Evolutionary conservation across 2,888 invertebrate species (phyloP).

Genomic region (Acrobasis consociella): DNA sequence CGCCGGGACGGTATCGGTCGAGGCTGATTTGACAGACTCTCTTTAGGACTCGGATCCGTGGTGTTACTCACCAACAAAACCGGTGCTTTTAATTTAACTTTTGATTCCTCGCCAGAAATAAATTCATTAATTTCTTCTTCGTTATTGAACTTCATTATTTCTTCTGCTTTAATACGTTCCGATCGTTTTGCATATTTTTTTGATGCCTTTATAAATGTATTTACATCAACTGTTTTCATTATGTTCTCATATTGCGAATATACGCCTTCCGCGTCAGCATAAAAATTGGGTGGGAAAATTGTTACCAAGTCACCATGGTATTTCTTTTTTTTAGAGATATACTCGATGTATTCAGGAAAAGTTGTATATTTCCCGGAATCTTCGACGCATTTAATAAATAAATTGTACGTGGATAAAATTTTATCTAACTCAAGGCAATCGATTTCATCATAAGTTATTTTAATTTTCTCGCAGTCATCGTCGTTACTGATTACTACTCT

Average conservation of each 20-base stretch:
- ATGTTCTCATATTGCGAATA: neutral
- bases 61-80: too few species aligned
- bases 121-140: constrained; percentile 1
- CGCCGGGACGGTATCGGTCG: too few species aligned
- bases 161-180: constrained; percentile 7
- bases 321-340: constrained; percentile 12
- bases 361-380: constrained; percentile 8
- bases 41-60: too few species aligned
- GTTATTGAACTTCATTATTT: constrained; percentile 4
- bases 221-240: neutral
- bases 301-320: constrained; percentile 2
- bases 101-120: neutral
- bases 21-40: too few species aligned
- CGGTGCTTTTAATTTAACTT: neutral
- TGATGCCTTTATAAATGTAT: constrained; percentile 8
- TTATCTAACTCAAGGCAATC: constrained; percentile 13
- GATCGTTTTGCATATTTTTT: neutral
- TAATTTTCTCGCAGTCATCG: neutral
- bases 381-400: constrained; percentile 6
- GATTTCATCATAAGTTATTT: neutral
- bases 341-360: constrained; percentile 6
- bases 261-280: neutral
- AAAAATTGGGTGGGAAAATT: constrained; percentile 1
- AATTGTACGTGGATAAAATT: neutral
- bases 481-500: constrained; percentile 21